These are phyloP conservation scores for Athalia cordata DNA, from an alignment of 2,888 invertebrate species.

Conservation along the genomic window DNA sequence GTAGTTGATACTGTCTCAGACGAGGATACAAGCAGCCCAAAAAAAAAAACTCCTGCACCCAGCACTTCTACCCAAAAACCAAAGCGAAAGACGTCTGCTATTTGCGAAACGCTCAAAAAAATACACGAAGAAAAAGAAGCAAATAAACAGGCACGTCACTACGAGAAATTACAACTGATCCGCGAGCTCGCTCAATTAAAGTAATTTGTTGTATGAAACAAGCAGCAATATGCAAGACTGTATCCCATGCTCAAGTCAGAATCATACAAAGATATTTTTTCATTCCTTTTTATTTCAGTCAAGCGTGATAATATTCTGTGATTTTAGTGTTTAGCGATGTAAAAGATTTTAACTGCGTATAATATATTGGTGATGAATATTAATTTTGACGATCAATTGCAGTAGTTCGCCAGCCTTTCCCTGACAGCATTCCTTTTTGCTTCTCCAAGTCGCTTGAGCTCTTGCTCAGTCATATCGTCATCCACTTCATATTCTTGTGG, in stretches of 20 bases:
- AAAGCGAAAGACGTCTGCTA: background rate
- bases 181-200: background rate
- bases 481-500: background rate
- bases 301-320: no score
- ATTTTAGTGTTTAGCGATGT: no score
- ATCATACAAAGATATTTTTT: no score
- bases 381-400: background rate
- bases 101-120: background rate
- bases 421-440: background rate
- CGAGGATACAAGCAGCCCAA: background rate
- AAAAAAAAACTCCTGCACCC: background rate
- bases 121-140: background rate
- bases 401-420: background rate
- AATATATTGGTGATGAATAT: background rate
- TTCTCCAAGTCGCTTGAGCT: slow-evolving; percentile 8
- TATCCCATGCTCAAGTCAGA: no score
- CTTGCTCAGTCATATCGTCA: background rate
- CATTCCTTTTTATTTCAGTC: no score
- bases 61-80: background rate
- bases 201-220: slow-evolving; percentile 2
- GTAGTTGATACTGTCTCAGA: background rate
- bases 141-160: background rate
- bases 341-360: background rate
- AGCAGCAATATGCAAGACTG: background rate
- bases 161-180: background rate